Base-by-base conservation (phyloP, 2,888 invertebrate genomes). In the Drosophila mulleri region DNA sequence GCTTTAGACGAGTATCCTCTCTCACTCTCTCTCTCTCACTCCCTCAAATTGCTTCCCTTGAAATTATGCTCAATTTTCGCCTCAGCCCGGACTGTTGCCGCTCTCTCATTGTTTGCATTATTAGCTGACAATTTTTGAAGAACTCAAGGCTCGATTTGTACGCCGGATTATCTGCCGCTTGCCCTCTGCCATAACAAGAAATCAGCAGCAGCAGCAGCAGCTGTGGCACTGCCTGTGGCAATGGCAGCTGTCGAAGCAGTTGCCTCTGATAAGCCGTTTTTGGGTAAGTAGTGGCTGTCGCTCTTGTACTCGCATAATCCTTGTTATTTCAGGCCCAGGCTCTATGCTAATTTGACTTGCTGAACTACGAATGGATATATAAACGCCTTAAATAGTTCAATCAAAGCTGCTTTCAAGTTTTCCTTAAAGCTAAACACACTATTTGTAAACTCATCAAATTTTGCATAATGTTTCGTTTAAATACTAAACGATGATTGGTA, bases 51-150 rank as follows among this genome's bases (percentile, higher is more conserved):
- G 16, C 48, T 68, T 66, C n/a, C 39, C 39, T 29, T 8, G 12
- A 54, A 84, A 87, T 84, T 82, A 71, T 87, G 70, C 69, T 62
- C 79, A 83, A 83, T 80, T 78, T 78, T 67, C 64, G 60, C 73
- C 67, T 64, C 72, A 67, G 72, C 68, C 71, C 66, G 66, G 54
- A 80, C 75, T 71, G 69, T 69, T 62, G n/a, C 52, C 29, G 44
- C 66, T 70, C 68, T 70, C 68, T 69, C 60, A 81, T 81, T 88
- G 82, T 87, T 80, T 84, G 84, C 80, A 82, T 84, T 84, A 88
- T 88, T 88, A 83, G 85, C 81, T 75, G 83, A 81, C 83, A 77
- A 85, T 85, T 85, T 87, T 77, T 72, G 72, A 71, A 44, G 70
- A 70, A 66, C 62, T 62, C 58, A 29, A 44, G 53, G 61, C 61